A percentile compares a stretch with the other conserved stretches of the same genome.
Evolutionary conservation across 2,888 invertebrate genomes (phyloP).

Genomic region (Hoplodrina blanda): DNA sequence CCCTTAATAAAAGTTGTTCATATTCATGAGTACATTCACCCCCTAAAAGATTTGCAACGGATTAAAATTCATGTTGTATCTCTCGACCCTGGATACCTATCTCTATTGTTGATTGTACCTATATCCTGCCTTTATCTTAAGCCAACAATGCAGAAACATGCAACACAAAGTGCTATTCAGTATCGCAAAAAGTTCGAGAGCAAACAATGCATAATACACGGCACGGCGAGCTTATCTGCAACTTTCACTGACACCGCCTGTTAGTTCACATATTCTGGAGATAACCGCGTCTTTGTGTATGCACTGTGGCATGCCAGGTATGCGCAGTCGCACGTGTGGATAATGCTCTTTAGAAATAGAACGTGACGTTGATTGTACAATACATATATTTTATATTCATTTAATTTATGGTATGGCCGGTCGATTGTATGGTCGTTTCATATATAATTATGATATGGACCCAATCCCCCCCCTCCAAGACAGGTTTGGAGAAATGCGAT

Average conservation of each 20-base stretch:
- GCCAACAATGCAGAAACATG: slow-evolving; percentile 13
- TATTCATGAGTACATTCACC: too few species aligned
- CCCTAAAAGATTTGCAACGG: too few species aligned
- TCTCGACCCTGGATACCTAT: too few species aligned
- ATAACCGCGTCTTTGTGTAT: slow-evolving; percentile 35
- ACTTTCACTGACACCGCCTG: slow-evolving; percentile 49
- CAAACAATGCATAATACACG: slow-evolving; percentile 32
- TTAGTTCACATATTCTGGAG: slow-evolving; percentile 47
- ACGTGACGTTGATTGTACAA: neutral
- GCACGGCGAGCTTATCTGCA: slow-evolving; percentile 43
- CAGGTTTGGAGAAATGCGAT: too few species aligned
- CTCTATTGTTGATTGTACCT: too few species aligned
- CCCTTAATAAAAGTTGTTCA: too few species aligned
- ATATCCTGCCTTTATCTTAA: neutral
- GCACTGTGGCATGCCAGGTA: slow-evolving; percentile 5
- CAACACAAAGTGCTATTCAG: slow-evolving; percentile 1
- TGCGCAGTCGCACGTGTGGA: slow-evolving; percentile 15
- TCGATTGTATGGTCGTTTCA: too few species aligned
- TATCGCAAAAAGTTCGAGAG: slow-evolving; percentile 24
- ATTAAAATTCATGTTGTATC: too few species aligned
- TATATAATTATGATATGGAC: too few species aligned
- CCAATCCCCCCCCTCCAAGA: too few species aligned
- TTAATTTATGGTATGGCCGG: neutral
- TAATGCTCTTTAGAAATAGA: slow-evolving; percentile 4
- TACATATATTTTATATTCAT: neutral